Evolutionary conservation across 2,113 vertebrate genomes (phyloP), one percentile per base, ranked within the genome.

Genomic region (Lophotis ruficrista): DNA sequence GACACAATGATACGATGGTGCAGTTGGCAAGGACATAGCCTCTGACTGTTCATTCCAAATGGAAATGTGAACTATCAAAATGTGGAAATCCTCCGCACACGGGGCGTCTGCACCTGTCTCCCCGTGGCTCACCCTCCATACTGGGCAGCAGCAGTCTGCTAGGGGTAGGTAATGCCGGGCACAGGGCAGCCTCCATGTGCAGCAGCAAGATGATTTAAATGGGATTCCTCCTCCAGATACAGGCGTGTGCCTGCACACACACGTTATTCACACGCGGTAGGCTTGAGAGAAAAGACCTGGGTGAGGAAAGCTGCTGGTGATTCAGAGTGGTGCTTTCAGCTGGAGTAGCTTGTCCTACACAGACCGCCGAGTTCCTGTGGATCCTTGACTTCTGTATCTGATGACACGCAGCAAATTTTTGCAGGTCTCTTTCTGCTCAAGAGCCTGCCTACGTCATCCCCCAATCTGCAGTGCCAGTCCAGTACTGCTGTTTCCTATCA

Each of bases 221-320:
- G 33, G 45, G 17, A 24, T 70, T 75, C n/a, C 24, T 86, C 38
- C 51, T 45, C 57, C 80, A 43, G 37, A 47, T 0, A 2, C 43
- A 45, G 21, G 21, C 3, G 1, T 45, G 71, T 60, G 41, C 48
- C 41, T 25, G 28, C 28, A 51, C 6, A 28, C 47, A 51, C 7
- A 10, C 1, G 2, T 51, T 58, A 43, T 53, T 41, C 19, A 22
- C 62, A 28, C 1, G 4, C 1, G 1, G 22, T 6, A 43, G 43
- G 27, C 33, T 28, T 75, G 24, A 70, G n/a, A 60, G 28, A 3
- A 2, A 79, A 80, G 68, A 24, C 54, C 31, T 38, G 23, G 10
- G 10, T 45, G 24, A 76, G 14, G 12, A 76, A 6, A 65, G 64
- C 35, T 66, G 62, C 45, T 65, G 37, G 18, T 75, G 61, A 61